Percentiles rank a stretch among this genome's conserved stretches.
Evolutionary conservation across 1,140 invertebrate genomes (phyloP).

Genomic region (Diuraphis noxia): DNA sequence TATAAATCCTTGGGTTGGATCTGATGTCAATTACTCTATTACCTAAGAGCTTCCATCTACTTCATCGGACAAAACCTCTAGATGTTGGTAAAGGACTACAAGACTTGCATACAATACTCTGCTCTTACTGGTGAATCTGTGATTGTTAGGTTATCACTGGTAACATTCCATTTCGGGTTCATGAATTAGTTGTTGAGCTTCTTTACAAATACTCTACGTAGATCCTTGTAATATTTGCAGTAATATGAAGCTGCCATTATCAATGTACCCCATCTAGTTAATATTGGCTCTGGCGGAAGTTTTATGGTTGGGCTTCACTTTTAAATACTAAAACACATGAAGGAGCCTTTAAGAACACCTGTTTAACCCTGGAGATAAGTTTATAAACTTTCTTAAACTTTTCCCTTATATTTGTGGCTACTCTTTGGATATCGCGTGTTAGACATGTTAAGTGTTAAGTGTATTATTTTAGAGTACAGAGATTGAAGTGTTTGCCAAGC

Average conservation of each 20-base stretch:
- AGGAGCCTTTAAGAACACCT: slow-evolving; percentile 50
- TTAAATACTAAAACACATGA: slow-evolving; percentile 40
- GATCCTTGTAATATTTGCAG: not conserved
- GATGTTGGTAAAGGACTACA: no score
- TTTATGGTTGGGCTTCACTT: slow-evolving; percentile 22
- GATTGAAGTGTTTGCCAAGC: not conserved
- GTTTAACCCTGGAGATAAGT: not conserved
- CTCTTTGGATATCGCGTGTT: not conserved
- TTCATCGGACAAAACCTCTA: no score
- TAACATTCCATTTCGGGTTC: not conserved
- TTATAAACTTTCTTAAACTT: not conserved
- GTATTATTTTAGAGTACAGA: not conserved
- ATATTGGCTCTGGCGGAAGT: slow-evolving; percentile 44
- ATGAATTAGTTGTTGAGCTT: not conserved
- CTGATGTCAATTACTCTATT: no score
- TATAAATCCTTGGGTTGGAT: no score
- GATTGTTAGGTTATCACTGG: no score
- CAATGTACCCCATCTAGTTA: not conserved
- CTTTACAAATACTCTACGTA: not conserved
- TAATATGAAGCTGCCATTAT: not conserved
- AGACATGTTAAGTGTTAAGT: not conserved
- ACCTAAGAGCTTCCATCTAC: no score
- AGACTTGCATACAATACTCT: no score
- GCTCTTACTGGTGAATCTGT: no score
- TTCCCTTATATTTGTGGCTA: not conserved